A percentile compares a stretch with the other conserved stretches of the same genome.
Evolutionary conservation across 2,797 vertebrate species (phyloP).

Genomic region (Brotula barbata): DNA sequence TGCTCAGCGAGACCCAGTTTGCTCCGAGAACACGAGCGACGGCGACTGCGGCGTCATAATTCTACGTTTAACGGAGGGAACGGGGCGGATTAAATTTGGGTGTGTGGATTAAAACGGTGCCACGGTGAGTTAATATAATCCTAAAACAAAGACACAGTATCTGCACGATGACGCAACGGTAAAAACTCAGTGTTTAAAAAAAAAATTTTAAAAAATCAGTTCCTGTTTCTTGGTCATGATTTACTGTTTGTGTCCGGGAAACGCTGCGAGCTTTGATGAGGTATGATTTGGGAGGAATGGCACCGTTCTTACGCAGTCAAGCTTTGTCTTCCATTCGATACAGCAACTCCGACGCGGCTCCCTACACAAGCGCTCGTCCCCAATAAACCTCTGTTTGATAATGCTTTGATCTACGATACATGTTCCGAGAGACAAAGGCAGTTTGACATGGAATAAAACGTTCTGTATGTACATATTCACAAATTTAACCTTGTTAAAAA

Average conservation of each 20-base stretch:
- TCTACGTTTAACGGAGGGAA: too few relatives aligned
- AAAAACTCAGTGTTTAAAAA: too few relatives aligned
- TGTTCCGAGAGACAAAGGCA: conserved; percentile 50
- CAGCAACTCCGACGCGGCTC: conserved; percentile 31
- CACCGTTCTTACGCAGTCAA: conserved; percentile 30
- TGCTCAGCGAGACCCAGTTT: neutral
- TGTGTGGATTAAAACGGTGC: conserved; percentile 39
- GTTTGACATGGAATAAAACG: conserved; percentile 33
- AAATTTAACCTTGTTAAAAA: conserved; percentile 56
- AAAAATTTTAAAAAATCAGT: conserved; percentile 4
- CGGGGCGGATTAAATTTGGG: too few relatives aligned
- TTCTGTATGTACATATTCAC: conserved; percentile 64
- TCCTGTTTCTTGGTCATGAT: conserved; percentile 12
- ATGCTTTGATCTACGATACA: conserved; percentile 52
- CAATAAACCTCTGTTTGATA: conserved; percentile 40
- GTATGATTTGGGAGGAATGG: conserved; percentile 16
- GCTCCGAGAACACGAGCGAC: conserved; percentile 5
- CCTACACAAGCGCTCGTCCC: conserved; percentile 35
- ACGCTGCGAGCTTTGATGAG: conserved; percentile 34
- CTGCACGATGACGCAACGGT: conserved; percentile 16
- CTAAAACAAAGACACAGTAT: neutral
- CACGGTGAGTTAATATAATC: conserved; percentile 3
- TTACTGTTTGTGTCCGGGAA: conserved; percentile 1
- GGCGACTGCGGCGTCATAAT: conserved; percentile 6
- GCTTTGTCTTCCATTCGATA: conserved; percentile 45